Evolutionary conservation across 2,113 vertebrate species (phyloP), one percentile per base, ranked within the genome.

Genomic region (Pao palembangensis): DNA sequence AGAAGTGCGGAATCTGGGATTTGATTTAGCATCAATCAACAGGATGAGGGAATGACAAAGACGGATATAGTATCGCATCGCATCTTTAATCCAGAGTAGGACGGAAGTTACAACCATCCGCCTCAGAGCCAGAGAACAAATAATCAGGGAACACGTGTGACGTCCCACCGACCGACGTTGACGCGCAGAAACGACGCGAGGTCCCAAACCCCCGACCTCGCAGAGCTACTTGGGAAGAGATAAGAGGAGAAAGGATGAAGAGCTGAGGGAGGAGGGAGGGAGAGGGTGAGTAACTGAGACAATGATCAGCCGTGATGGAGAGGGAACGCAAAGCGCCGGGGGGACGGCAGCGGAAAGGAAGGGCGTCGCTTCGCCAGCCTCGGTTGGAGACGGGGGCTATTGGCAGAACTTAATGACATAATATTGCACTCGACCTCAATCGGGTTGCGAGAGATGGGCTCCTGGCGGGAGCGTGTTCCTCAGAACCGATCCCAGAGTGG

Each of bases 221-320:
- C 31, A 1, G 51, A 64, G 44, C 18, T 51, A 75, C 71, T 71
- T 55, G 61, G 72, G 63, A 79, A 62, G 62, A 82, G 80, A 87
- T 81, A 75, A 62, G 73, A 81, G 28, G 48, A 71, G 73, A 61
- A 75, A 73, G 76, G 52, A 54, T 58, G 48, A 69, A 52, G 72
- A 69, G 44, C 44, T 6, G 44, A 46, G 44, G 15, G 5, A 49
- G 23, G 21, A 16, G 51, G 34, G 66, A 61, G 55, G 51, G 60
- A 65, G 66, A 65, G 66, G 87, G 71, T 83, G 82, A 86, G 88
- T 90, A 91, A 91, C 86, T 85, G 89, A 88, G 86, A 87, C 77
- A 62, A 88, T 90, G 86, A 90, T 90, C 76, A 85, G 85, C 87
- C 80, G 80, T 82, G 88, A 90, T 86, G 79, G 87, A 18, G 87